phyloP scores from a whole-genome alignment of 2,888 invertebrate species.

The Cosmia pyralina region DNA sequence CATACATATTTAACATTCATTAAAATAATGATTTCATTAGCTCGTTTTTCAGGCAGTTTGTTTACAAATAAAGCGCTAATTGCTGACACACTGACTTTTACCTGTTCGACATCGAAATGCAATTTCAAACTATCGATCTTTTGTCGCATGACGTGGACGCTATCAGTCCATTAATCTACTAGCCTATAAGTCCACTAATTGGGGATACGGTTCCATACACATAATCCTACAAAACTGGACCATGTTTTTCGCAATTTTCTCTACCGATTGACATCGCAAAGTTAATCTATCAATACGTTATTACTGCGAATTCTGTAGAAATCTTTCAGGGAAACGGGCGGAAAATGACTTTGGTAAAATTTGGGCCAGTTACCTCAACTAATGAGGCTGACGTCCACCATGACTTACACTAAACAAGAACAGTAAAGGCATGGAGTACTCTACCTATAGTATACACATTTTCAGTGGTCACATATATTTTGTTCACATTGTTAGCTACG shows the following conservation, averaged over 20 bases:
- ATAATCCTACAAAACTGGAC: conserved; percentile 37
- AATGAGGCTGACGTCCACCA: conserved; percentile 88
- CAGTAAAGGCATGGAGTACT: conserved; percentile 70
- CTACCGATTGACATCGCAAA: conserved; percentile 52
- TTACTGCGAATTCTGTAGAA: conserved; percentile 70
- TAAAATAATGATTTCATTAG: conserved; percentile 16
- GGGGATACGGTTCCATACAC: conserved; percentile 28
- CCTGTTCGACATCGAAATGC: conserved; percentile 30
- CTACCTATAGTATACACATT: not conserved
- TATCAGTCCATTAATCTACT: conserved; percentile 41
- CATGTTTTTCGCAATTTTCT: conserved; percentile 50
- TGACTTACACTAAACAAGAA: conserved; percentile 82
- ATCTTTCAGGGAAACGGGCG: conserved; percentile 77
- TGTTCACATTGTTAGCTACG: not conserved
- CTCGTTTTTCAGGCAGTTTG: not conserved
- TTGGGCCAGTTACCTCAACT: conserved; percentile 87
- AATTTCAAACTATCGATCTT: conserved; percentile 49
- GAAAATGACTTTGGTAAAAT: conserved; percentile 85
- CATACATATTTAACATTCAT: conserved; percentile 19
- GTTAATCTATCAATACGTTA: conserved; percentile 52
- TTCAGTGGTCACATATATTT: not conserved
- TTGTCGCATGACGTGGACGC: conserved; percentile 23
- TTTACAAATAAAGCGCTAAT: conserved; percentile 4
- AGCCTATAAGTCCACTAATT: conserved; percentile 50
- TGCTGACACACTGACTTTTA: not conserved